These are phyloP conservation scores for Megaleporinus macrocephalus DNA, from an alignment of 2,113 vertebrate genomes.

Conservation along the genomic window DNA sequence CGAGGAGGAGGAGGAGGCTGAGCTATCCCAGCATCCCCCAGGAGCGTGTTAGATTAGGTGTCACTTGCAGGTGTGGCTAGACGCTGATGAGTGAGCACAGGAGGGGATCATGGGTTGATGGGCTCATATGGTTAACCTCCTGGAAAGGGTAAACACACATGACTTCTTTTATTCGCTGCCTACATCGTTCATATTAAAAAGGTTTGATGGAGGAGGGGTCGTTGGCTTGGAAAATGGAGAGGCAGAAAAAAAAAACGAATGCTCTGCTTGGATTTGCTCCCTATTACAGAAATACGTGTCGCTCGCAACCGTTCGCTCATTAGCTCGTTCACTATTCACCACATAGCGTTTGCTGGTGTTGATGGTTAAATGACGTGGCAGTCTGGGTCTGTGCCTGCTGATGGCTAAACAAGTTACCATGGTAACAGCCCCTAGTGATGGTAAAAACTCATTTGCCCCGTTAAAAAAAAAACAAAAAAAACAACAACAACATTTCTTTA, in stretches of 20 bases:
- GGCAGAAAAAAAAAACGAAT: neutral
- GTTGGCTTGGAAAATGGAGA: neutral
- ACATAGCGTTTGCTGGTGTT: too few species aligned
- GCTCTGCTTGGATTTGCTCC: neutral
- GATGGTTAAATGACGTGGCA: too few species aligned
- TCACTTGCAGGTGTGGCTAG: conserved; percentile 70
- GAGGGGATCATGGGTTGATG: conserved; percentile 45
- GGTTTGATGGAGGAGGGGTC: neutral
- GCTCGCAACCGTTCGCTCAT: neutral
- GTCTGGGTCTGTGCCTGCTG: too few species aligned
- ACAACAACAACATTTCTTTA: too few species aligned
- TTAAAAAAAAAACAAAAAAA: too few species aligned
- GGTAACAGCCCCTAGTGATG: too few species aligned
- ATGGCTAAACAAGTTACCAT: too few species aligned
- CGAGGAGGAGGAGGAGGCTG: conserved; percentile 19
- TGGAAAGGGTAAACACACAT: conserved; percentile 36
- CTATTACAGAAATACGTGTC: neutral
- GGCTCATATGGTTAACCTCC: conserved; percentile 38
- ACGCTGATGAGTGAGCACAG: conserved; percentile 59
- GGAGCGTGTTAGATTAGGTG: conserved; percentile 65
- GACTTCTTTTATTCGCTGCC: neutral
- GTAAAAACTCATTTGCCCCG: too few species aligned
- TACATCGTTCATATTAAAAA: neutral
- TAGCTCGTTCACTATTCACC: neutral
- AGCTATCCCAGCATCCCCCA: conserved; percentile 54